phyloP scores from a whole-genome alignment of 2,888 invertebrate genomes.

The Sphinx pinastri region DNA sequence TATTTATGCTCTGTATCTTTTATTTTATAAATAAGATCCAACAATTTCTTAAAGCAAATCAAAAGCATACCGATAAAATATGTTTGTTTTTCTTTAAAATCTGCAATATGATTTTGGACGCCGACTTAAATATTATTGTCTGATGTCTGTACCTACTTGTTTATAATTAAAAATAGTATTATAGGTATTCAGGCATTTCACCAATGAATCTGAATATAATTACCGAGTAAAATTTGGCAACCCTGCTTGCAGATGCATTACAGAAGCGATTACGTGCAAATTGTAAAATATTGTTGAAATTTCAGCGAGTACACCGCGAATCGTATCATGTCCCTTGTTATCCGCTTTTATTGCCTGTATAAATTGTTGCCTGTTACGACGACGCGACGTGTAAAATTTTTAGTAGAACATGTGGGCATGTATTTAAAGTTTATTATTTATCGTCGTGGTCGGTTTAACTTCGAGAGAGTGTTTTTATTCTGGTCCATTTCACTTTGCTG shows the following conservation, averaged over 20 bases:
- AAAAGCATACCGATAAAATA: too few species aligned
- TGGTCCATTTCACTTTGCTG: constrained; percentile 11
- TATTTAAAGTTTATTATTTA: constrained; percentile 15
- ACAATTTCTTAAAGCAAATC: background rate
- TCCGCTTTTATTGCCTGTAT: constrained; percentile 32
- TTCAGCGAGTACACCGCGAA: constrained; percentile 4
- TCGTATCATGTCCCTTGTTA: constrained; percentile 28
- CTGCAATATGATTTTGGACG: too few species aligned
- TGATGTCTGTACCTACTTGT: too few species aligned
- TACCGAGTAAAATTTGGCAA: background rate
- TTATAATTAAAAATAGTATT: too few species aligned
- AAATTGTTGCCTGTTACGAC: constrained; percentile 31
- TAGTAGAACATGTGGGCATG: constrained; percentile 12
- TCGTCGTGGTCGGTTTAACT: constrained; percentile 1
- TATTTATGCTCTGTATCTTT: background rate
- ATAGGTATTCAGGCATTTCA: too few species aligned
- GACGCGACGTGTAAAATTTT: constrained; percentile 17
- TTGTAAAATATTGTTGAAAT: constrained; percentile 26
- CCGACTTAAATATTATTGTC: too few species aligned
- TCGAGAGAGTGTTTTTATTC: background rate
- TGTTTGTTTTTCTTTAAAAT: too few species aligned
- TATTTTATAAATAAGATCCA: background rate
- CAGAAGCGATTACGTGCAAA: constrained; percentile 13
- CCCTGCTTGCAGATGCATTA: background rate
- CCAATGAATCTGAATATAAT: background rate